phyloP scores from a whole-genome alignment of 2,113 vertebrate species.

The Gambusia holbrooki region DNA sequence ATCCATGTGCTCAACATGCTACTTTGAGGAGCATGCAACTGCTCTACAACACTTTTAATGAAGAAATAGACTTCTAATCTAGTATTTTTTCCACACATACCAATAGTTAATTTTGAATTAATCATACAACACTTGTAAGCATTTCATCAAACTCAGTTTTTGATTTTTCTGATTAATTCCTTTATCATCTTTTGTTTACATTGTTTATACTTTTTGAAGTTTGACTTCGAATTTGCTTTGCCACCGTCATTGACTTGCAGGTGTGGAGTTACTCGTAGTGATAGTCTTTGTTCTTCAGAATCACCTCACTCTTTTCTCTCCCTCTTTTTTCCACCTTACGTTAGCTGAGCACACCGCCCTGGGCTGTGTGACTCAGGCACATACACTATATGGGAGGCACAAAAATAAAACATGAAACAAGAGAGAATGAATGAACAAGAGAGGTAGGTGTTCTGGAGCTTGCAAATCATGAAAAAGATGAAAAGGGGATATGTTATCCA shows the following conservation, averaged over 20 bases:
- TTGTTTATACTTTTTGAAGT: constrained; percentile 16
- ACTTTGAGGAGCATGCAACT: constrained; percentile 33
- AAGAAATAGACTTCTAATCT: not conserved
- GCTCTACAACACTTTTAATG: constrained; percentile 1
- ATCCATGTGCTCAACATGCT: constrained; percentile 2
- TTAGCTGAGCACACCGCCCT: constrained; percentile 51
- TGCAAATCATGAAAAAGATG: constrained; percentile 19
- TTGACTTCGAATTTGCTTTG: constrained; percentile 20
- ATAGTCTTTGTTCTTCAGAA: constrained; percentile 63
- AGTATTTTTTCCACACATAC: not conserved
- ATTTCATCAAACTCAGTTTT: not conserved
- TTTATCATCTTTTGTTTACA: constrained; percentile 3
- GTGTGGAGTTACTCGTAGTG: constrained; percentile 61
- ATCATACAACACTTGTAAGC: not conserved
- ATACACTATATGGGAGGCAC: constrained; percentile 21
- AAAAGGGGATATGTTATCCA: constrained; percentile 10
- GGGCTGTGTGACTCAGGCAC: constrained; percentile 37
- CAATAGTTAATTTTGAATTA: not conserved
- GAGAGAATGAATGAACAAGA: constrained; percentile 13
- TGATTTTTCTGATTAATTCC: not conserved
- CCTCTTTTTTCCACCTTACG: constrained; percentile 14
- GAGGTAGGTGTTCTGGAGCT: constrained; percentile 24
- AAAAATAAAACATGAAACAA: constrained; percentile 21
- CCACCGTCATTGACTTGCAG: constrained; percentile 38
- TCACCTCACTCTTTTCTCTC: constrained; percentile 13